Conservation (phyloP, 2,113 vertebrate species). For the Phodopus roborovskii region DNA sequence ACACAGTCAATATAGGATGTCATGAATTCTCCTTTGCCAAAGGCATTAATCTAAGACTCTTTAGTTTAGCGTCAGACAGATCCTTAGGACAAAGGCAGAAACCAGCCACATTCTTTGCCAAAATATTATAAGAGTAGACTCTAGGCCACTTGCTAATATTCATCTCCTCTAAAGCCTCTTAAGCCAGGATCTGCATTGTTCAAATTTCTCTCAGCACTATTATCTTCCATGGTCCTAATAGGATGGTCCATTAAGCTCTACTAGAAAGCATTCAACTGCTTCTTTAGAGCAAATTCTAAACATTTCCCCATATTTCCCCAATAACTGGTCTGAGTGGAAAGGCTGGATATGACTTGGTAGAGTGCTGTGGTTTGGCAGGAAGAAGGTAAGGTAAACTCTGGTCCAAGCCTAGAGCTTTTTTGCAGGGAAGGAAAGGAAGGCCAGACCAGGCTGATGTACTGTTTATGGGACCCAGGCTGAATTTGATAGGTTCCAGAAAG, state of each 20-base stretch:
- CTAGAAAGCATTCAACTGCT: not conserved
- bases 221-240: not conserved
- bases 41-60: not conserved
- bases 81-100: not conserved
- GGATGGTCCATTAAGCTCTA: not conserved
- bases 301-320: not conserved
- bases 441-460: not conserved
- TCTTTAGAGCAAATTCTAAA: not conserved
- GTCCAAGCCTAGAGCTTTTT: not conserved
- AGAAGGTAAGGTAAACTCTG: not conserved
- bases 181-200: not conserved
- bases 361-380: not conserved
- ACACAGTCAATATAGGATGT: not conserved
- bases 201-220: not conserved
- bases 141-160: not conserved
- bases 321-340: not conserved
- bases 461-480: not conserved
- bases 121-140: no score
- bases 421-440: no score
- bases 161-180: not conserved
- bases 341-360: not conserved
- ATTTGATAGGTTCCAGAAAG: not conserved
- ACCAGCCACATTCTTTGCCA: not conserved
- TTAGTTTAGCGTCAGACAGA: not conserved
- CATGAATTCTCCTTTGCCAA: not conserved